These are phyloP conservation scores for Nothoprocta pentlandii DNA, from an alignment of 2,113 vertebrate genomes.

Conservation along the genomic window DNA sequence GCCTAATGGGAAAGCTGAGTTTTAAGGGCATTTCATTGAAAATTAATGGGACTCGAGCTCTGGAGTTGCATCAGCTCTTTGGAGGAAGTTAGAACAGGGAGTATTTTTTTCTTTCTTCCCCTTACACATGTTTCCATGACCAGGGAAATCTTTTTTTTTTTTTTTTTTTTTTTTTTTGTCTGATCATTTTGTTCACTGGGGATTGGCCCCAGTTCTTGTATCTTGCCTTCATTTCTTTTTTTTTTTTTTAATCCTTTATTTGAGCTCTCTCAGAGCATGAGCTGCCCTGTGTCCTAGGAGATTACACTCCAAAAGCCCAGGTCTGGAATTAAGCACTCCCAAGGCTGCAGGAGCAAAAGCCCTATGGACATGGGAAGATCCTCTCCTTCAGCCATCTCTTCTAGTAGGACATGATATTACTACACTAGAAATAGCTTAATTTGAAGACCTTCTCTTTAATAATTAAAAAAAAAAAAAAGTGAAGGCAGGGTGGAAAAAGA, in stretches of 20 bases:
- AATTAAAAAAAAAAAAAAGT: too few species aligned
- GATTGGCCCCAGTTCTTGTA: neutral
- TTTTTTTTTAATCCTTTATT: too few species aligned
- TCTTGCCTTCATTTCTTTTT: neutral
- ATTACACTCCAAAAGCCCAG: neutral
- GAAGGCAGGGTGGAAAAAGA: too few species aligned
- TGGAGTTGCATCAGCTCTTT: neutral
- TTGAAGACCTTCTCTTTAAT: neutral
- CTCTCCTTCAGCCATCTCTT: neutral
- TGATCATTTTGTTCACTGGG: neutral
- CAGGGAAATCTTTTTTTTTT: neutral
- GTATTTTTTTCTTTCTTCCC: neutral
- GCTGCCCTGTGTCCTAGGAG: neutral
- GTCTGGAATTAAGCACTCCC: neutral
- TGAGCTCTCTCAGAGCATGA: rapidly evolving
- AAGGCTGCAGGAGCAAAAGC: neutral
- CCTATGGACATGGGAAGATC: neutral
- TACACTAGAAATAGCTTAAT: neutral
- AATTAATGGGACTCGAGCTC: neutral
- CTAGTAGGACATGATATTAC: neutral
- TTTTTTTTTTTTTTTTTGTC: too few species aligned
- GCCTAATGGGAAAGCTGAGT: neutral
- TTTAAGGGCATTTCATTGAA: neutral
- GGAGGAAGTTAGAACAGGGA: neutral
- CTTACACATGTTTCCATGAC: neutral